phyloP scores from a whole-genome alignment of 2,797 vertebrate genomes.

The Philypnodon macrostomus region DNA sequence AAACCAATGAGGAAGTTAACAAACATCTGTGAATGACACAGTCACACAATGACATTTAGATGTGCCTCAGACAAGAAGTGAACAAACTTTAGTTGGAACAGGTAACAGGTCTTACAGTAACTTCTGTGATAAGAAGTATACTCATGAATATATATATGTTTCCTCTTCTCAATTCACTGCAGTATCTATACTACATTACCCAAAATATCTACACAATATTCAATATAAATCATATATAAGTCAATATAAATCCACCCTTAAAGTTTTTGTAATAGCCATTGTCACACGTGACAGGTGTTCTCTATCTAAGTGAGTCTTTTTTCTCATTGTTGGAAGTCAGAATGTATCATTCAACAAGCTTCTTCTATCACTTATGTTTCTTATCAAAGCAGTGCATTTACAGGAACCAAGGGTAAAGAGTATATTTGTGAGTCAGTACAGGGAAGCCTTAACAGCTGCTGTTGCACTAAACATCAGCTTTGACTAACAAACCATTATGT shows the following conservation, averaged over 20 bases:
- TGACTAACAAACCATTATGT: conserved; percentile 17
- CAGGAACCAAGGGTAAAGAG: conserved; percentile 56
- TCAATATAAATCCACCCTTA: too few species aligned
- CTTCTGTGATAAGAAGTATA: background rate
- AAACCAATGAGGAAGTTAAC: conserved; percentile 49
- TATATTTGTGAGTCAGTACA: conserved; percentile 63
- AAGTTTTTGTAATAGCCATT: too few species aligned
- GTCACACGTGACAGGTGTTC: too few species aligned
- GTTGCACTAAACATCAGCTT: conserved; percentile 47
- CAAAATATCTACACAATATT: background rate
- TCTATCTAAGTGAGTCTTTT: background rate
- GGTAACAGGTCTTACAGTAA: conserved; percentile 40
- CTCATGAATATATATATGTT: background rate
- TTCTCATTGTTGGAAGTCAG: too few species aligned
- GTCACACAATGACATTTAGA: conserved; percentile 7
- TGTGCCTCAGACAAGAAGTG: conserved; percentile 14
- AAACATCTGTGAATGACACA: background rate
- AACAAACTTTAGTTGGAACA: background rate
- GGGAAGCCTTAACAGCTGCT: conserved; percentile 57
- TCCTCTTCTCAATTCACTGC: background rate
- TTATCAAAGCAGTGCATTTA: too few species aligned
- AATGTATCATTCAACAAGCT: background rate
- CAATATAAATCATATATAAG: background rate
- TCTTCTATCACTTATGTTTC: background rate
- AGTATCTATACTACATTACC: background rate